Conservation (phyloP, 2,113 vertebrate species). For the Anoura caudifer region DNA sequence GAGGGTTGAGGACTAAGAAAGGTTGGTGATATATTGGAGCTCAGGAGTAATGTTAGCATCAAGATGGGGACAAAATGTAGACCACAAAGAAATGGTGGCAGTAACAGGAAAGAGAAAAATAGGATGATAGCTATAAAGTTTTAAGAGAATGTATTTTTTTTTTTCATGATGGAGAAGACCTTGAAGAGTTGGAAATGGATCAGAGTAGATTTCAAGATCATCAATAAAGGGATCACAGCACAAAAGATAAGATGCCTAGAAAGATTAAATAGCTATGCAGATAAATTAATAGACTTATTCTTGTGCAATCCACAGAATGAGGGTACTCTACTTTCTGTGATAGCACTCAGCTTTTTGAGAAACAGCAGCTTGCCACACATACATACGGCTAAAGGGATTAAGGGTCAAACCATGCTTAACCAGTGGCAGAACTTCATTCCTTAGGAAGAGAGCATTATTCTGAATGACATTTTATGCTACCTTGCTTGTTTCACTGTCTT, state of each 20-base stretch:
- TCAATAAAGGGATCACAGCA: background rate
- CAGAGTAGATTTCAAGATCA: background rate
- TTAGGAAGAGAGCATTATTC: background rate
- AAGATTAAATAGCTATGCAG: background rate
- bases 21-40: background rate
- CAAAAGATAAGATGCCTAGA: conserved; percentile 11
- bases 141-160: background rate
- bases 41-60: background rate
- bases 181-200: background rate
- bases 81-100: background rate
- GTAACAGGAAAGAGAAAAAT: background rate
- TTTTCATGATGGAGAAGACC: background rate
- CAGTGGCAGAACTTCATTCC: background rate
- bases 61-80: background rate
- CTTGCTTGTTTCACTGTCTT: conserved; percentile 73
- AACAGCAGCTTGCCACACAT: background rate
- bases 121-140: background rate
- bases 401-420: background rate
- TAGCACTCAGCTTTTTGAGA: background rate
- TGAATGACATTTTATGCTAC: conserved; percentile 61
- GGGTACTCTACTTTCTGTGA: background rate
- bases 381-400: background rate
- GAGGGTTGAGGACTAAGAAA: background rate
- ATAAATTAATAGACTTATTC: background rate
- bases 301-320: background rate